Evolutionary conservation across 2,797 vertebrate species (phyloP).

Genomic region (Epinephelus malabaricus): DNA sequence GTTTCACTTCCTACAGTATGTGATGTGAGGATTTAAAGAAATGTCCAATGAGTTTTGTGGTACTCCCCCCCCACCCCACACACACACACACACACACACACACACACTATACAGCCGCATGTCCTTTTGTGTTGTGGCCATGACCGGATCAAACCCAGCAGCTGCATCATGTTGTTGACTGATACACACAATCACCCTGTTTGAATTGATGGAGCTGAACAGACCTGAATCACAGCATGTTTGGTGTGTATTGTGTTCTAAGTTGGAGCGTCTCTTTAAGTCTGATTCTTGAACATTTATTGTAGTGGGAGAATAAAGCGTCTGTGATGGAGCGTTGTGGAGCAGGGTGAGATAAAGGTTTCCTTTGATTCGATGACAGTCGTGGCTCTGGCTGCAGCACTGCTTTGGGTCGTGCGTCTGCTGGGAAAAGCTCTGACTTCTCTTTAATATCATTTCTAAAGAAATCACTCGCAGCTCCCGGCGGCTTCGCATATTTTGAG

Average conservation of each 20-base stretch:
- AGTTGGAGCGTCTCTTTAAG: constrained; percentile 4
- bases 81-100: too few species aligned
- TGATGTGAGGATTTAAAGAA: too few species aligned
- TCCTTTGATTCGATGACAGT: constrained; percentile 63
- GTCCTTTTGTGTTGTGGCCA: not conserved
- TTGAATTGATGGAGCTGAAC: constrained; percentile 1
- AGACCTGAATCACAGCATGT: not conserved
- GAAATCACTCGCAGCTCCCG: constrained; percentile 47
- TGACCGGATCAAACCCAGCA: not conserved
- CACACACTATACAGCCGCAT: too few species aligned
- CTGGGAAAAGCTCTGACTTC: constrained; percentile 53
- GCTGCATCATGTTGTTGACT: not conserved
- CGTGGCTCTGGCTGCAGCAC: constrained; percentile 54
- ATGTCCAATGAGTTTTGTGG: too few species aligned
- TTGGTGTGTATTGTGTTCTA: not conserved
- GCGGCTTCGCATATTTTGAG: constrained; percentile 23
- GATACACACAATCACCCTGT: not conserved
- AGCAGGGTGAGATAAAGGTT: constrained; percentile 60
- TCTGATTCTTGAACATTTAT: constrained; percentile 34
- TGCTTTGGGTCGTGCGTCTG: constrained; percentile 49
- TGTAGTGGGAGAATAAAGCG: constrained; percentile 42
- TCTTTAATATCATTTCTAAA: constrained; percentile 65
- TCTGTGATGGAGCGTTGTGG: constrained; percentile 26
- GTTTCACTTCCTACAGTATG: not conserved
- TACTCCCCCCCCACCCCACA: too few species aligned